Percentiles rank a stretch among this genome's conserved stretches.
phyloP scores from a whole-genome alignment of 2,888 invertebrate genomes.

The Mesopsocus fuscifrons region DNA sequence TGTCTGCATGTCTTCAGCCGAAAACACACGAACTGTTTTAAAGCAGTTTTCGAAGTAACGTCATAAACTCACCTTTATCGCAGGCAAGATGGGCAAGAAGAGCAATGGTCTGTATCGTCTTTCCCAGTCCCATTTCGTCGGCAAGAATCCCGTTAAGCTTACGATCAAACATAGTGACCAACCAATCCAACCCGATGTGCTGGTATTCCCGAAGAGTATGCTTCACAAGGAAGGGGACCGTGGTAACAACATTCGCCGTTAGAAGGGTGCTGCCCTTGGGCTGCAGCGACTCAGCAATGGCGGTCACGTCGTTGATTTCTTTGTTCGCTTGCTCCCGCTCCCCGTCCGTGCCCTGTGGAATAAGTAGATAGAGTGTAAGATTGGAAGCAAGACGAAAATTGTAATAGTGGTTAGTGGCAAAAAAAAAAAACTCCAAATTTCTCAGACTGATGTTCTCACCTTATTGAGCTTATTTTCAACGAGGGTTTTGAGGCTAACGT shows the following conservation, averaged over 20 bases:
- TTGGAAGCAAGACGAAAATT: too few species aligned
- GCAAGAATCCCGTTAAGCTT: conserved; percentile 90
- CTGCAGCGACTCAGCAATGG: conserved; percentile 87
- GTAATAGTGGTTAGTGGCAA: conserved; percentile 14
- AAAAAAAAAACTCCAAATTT: conserved; percentile 13
- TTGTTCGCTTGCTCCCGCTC: conserved; percentile 39
- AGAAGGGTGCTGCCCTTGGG: conserved; percentile 95
- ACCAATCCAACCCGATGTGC: conserved; percentile 93
- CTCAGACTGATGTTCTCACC: conserved; percentile 8
- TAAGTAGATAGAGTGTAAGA: conserved; percentile 15
- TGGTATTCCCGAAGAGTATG: conserved; percentile 87
- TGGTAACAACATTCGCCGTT: conserved; percentile 80
- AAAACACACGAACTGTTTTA: too few species aligned
- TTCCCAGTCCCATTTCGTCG: conserved; percentile 94
- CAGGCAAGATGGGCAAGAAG: conserved; percentile 85
- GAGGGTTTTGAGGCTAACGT: conserved; percentile 36
- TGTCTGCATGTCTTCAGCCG: too few species aligned
- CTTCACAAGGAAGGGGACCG: conserved; percentile 81
- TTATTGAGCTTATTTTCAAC: conserved; percentile 18
- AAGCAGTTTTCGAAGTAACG: too few species aligned
- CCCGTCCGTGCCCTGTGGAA: conserved; percentile 20
- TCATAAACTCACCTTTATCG: conserved; percentile 51
- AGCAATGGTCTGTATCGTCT: conserved; percentile 94
- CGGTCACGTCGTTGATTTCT: conserved; percentile 80
- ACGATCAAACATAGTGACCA: conserved; percentile 88